A percentile compares a stretch with the other conserved stretches of the same genome.
These are phyloP conservation scores for Pseudochromis fuscus DNA, from an alignment of 2,797 vertebrate genomes.

Conservation along the genomic window DNA sequence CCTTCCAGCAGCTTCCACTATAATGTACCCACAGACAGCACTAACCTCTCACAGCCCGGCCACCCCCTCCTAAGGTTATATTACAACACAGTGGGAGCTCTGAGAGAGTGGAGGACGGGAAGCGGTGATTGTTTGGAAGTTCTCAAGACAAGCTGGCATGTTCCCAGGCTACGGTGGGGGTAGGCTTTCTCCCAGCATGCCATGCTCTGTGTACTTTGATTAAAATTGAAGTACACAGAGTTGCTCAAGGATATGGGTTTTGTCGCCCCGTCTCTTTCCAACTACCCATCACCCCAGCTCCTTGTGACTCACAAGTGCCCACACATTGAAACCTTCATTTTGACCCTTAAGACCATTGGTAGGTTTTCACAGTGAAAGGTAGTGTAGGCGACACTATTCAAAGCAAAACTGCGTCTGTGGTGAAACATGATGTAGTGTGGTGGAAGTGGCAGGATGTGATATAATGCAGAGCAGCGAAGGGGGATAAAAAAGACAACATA, in stretches of 20 bases:
- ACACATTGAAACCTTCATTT: slow-evolving; percentile 30
- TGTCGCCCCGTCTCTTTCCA: slow-evolving; percentile 52
- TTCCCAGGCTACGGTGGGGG: slow-evolving; percentile 81
- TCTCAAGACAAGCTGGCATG: slow-evolving; percentile 81
- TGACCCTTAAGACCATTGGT: slow-evolving; percentile 28
- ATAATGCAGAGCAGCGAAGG: neutral
- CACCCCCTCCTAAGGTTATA: slow-evolving; percentile 81
- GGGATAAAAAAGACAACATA: slow-evolving; percentile 24
- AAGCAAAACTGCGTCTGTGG: slow-evolving; percentile 26
- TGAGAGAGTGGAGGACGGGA: slow-evolving; percentile 69
- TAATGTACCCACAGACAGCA: slow-evolving; percentile 80
- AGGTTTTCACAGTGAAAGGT: slow-evolving; percentile 35
- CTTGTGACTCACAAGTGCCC: slow-evolving; percentile 40
- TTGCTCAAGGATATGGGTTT: slow-evolving; percentile 73
- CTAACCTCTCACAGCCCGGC: slow-evolving; percentile 73
- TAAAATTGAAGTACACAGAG: slow-evolving; percentile 76
- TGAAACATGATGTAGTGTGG: slow-evolving; percentile 25
- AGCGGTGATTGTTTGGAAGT: slow-evolving; percentile 78
- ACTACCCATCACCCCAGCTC: slow-evolving; percentile 42
- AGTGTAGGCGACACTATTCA: slow-evolving; percentile 24
- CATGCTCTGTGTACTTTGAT: slow-evolving; percentile 80
- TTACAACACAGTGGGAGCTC: slow-evolving; percentile 84
- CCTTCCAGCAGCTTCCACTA: slow-evolving; percentile 72
- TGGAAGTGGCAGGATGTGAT: slow-evolving; percentile 22
- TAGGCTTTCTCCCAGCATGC: slow-evolving; percentile 80